A percentile compares a stretch with the other conserved stretches of the same genome.
Conservation (phyloP, 2,888 invertebrate species). For the Stenoptilia bipunctidactyla region DNA sequence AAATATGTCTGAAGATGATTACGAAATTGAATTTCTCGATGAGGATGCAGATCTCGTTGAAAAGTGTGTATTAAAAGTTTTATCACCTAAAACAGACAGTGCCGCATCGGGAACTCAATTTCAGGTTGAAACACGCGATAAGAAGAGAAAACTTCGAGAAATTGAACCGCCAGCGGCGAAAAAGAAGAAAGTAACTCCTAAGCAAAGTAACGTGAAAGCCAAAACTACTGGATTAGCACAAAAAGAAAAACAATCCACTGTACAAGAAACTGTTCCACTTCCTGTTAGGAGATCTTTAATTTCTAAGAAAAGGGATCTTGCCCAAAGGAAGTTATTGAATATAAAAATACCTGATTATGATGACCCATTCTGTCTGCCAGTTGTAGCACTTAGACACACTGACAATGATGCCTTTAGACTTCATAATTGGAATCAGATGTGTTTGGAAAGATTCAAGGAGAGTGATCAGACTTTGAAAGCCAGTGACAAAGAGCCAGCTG, state of each 20-base stretch:
- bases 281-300: neutral
- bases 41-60: constrained; percentile 58
- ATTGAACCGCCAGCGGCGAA: constrained; percentile 14
- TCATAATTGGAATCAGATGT: constrained; percentile 48
- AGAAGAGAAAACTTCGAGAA: constrained; percentile 22
- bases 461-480: constrained; percentile 31
- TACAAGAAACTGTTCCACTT: neutral
- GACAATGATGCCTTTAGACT: constrained; percentile 30
- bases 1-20: constrained; percentile 37
- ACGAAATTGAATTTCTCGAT: constrained; percentile 57
- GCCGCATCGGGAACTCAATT: constrained; percentile 13
- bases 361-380: constrained; percentile 52
- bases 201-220: constrained; percentile 15
- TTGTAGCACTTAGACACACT: constrained; percentile 31
- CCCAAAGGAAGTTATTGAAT: constrained; percentile 25
- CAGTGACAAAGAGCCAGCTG: constrained; percentile 25
- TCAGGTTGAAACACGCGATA: constrained; percentile 28
- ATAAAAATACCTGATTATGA: constrained; percentile 51
- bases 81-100: constrained; percentile 1
- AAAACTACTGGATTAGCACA: constrained; percentile 16
- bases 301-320: constrained; percentile 8
- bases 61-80: constrained; percentile 38
- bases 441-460: constrained; percentile 42
- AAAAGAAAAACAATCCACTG: constrained; percentile 5
- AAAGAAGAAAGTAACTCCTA: constrained; percentile 28